Base-by-base conservation (phyloP, 2,113 vertebrate genomes). In the Sapajus apella region DNA sequence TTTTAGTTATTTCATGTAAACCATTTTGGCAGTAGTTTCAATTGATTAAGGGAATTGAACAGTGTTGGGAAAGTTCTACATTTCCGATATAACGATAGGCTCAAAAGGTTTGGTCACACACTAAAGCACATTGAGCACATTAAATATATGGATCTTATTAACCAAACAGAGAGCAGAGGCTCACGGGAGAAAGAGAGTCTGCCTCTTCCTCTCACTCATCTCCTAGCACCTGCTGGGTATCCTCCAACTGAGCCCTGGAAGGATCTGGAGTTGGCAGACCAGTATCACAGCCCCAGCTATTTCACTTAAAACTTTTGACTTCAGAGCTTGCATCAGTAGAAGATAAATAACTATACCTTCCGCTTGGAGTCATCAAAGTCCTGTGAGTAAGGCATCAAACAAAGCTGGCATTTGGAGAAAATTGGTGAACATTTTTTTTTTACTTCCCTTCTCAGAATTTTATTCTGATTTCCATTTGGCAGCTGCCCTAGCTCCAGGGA, bases 1-100 rank as follows among this genome's bases (percentile, higher is more conserved):
- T 84, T 98, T 93, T 91, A 92, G 94, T 56, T 90, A 27, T 90
- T 95, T 77, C 40, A 77, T 45, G 52, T 94, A 94, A 85, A 90
- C 3, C 93, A 56, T 52, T 55, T 0, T 47, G 35, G 1, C 8
- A n/a, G 52, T 64, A 20, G 32, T 83, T 94, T 77, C 7, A 47
- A 75, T 52, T 25, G 35, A 73, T 58, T 66, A 76, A 92, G 23
- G 35, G 17, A 90, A 87, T 11, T 45, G 37, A 76, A 83, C 11
- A 12, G 9, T 76, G 8, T 72, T 91, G 35, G 25, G 21, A 72
- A 86, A 87, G 12, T 66, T 84, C 35, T 92, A 64, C 37, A 68
- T 91, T 3, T 61, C 23, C 7, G 72, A 5, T 14, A 32, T 30
- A 47, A 56, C 8, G 77, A 58, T 0, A 95, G 27, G 45, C 14